Evolutionary conservation across 2,113 vertebrate genomes (phyloP).

Genomic region (Verasper variegatus): DNA sequence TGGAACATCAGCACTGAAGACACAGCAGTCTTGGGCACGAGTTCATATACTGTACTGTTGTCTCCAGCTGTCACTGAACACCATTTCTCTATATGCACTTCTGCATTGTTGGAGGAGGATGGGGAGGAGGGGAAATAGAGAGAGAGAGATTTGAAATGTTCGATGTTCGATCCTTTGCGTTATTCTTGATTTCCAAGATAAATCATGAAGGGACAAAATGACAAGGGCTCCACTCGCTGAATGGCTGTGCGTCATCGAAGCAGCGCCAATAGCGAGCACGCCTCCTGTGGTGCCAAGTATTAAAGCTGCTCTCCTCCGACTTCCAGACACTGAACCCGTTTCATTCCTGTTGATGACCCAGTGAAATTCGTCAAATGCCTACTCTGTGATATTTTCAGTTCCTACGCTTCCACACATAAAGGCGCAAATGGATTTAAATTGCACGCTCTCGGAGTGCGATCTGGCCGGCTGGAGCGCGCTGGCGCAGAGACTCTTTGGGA

Average conservation of each 20-base stretch:
- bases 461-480: slow-evolving; percentile 49
- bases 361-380: background rate
- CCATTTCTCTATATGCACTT: background rate
- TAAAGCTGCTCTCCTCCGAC: slow-evolving; percentile 51
- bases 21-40: background rate
- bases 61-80: background rate
- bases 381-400: too few relatives aligned
- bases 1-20: slow-evolving; percentile 14
- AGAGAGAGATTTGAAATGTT: background rate
- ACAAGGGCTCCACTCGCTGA: slow-evolving; percentile 19
- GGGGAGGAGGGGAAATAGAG: background rate
- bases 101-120: background rate
- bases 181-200: slow-evolving; percentile 47
- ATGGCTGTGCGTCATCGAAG: slow-evolving; percentile 70
- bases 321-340: background rate
- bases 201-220: slow-evolving; percentile 2
- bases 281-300: slow-evolving; percentile 63
- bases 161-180: background rate
- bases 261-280: slow-evolving; percentile 43
- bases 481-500: slow-evolving; percentile 66
- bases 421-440: slow-evolving; percentile 67
- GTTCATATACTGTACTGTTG: background rate
- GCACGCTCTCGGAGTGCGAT: slow-evolving; percentile 49
- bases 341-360: background rate
- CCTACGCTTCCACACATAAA: background rate